Evolutionary conservation across 2,797 vertebrate genomes (phyloP).

Genomic region (Clamator glandarius): DNA sequence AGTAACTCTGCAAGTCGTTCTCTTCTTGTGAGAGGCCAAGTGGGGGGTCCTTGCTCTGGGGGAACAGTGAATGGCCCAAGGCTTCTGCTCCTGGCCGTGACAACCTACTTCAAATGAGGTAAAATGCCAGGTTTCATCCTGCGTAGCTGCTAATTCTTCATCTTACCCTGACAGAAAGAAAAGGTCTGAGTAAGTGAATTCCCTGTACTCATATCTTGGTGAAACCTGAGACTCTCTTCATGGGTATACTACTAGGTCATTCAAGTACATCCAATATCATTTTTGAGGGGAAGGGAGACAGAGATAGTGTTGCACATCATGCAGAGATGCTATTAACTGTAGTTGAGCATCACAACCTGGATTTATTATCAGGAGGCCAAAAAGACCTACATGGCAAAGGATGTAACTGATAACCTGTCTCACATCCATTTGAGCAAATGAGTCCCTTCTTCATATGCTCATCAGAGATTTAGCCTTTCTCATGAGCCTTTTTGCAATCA

Average conservation of each 20-base stretch:
- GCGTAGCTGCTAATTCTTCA: neutral
- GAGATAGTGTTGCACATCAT: slow-evolving; percentile 34
- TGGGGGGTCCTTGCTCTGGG: neutral
- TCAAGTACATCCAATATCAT: slow-evolving; percentile 46
- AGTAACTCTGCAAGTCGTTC: neutral
- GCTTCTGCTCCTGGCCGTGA: neutral
- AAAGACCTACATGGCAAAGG: slow-evolving; percentile 13
- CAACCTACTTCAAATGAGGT: neutral
- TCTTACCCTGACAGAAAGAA: neutral
- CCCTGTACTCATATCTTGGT: neutral
- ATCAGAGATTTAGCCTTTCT: slow-evolving; percentile 21
- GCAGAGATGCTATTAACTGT: slow-evolving; percentile 48
- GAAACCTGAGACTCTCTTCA: slow-evolving; percentile 18
- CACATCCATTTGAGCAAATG: neutral
- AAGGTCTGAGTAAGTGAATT: slow-evolving; percentile 13
- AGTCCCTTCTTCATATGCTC: neutral
- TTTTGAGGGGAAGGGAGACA: slow-evolving; percentile 23
- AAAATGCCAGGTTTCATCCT: neutral
- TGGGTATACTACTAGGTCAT: slow-evolving; percentile 20
- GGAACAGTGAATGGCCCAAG: neutral
- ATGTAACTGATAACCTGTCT: slow-evolving; percentile 56
- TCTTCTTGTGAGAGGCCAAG: neutral
- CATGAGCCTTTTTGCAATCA: slow-evolving; percentile 13
- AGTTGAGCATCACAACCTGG: slow-evolving; percentile 24
- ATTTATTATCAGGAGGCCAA: slow-evolving; percentile 33